phyloP scores from a whole-genome alignment of 2,888 invertebrate species.

The Gortyna flavago region DNA sequence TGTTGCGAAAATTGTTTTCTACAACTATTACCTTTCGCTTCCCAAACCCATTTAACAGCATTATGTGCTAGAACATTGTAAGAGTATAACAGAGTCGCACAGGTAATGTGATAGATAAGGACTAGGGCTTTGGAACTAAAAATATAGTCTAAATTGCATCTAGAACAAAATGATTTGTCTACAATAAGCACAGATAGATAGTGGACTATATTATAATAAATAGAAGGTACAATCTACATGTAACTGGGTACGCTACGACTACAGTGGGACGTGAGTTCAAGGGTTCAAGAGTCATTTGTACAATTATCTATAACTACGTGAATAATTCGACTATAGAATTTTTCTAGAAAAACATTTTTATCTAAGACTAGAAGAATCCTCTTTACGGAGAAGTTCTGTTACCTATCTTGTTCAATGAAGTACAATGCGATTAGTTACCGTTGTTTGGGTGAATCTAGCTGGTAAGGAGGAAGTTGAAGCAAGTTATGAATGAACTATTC shows the following conservation, averaged over 20 bases:
- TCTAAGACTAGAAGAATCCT: slow-evolving; percentile 72
- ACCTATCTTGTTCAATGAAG: slow-evolving; percentile 25
- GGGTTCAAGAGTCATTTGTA: slow-evolving; percentile 85
- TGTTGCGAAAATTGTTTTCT: slow-evolving; percentile 23
- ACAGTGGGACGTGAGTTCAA: slow-evolving; percentile 89
- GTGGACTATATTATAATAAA: slow-evolving; percentile 58
- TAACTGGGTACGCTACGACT: slow-evolving; percentile 78
- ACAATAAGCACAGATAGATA: slow-evolving; percentile 58
- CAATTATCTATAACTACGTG: slow-evolving; percentile 81
- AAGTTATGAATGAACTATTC: slow-evolving; percentile 54
- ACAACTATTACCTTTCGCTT: not conserved
- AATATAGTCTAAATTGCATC: slow-evolving; percentile 36
- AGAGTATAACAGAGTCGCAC: slow-evolving; percentile 24
- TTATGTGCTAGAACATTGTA: slow-evolving; percentile 12
- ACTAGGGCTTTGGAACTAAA: slow-evolving; percentile 28
- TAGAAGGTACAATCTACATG: slow-evolving; percentile 70
- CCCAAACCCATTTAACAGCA: slow-evolving; percentile 9
- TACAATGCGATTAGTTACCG: slow-evolving; percentile 28
- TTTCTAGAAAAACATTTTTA: slow-evolving; percentile 77
- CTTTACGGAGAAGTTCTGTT: slow-evolving; percentile 38
- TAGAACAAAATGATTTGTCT: slow-evolving; percentile 44
- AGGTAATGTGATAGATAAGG: slow-evolving; percentile 36
- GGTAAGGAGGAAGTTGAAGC: slow-evolving; percentile 61
- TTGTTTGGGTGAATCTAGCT: slow-evolving; percentile 13
- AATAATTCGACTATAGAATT: slow-evolving; percentile 79